phyloP scores from a whole-genome alignment of 2,888 invertebrate genomes.

The Lycocerus yunnanus region DNA sequence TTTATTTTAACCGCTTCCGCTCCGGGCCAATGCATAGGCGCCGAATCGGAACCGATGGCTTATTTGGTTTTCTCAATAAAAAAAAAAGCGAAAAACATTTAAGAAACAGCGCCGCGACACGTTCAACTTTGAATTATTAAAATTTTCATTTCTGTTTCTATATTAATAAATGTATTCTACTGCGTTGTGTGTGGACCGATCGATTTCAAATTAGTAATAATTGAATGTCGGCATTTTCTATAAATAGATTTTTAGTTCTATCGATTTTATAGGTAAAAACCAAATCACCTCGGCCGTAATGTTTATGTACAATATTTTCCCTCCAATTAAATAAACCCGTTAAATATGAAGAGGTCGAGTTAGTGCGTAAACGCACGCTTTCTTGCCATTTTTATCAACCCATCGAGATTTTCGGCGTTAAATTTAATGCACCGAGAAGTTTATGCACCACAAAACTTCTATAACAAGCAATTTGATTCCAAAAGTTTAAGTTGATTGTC shows the following conservation, averaged over 20 bases:
- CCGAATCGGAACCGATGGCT: too few species aligned
- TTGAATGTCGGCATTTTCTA: slow-evolving; percentile 1
- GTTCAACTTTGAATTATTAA: not conserved
- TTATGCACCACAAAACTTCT: slow-evolving; percentile 6
- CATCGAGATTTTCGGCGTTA: not conserved
- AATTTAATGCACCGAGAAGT: not conserved
- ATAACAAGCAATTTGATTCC: slow-evolving; percentile 8
- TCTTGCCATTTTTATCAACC: not conserved
- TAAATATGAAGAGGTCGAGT: not conserved
- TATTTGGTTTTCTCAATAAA: too few species aligned
- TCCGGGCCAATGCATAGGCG: too few species aligned
- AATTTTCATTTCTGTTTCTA: not conserved
- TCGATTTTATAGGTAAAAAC: not conserved
- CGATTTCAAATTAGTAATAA: slow-evolving; percentile 8
- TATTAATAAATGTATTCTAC: not conserved
- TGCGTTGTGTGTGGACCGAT: not conserved
- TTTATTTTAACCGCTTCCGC: not conserved
- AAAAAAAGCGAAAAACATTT: too few species aligned
- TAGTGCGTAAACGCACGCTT: not conserved
- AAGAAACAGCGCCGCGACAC: too few species aligned
- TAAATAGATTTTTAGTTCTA: slow-evolving; percentile 3
- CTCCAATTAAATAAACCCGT: not conserved
- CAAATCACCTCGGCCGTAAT: not conserved
- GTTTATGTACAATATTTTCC: not conserved
- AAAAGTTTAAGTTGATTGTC: not conserved